These are phyloP conservation scores for Taeniopygia guttata DNA, from an alignment of 2,797 vertebrate genomes.

Conservation along the genomic window DNA sequence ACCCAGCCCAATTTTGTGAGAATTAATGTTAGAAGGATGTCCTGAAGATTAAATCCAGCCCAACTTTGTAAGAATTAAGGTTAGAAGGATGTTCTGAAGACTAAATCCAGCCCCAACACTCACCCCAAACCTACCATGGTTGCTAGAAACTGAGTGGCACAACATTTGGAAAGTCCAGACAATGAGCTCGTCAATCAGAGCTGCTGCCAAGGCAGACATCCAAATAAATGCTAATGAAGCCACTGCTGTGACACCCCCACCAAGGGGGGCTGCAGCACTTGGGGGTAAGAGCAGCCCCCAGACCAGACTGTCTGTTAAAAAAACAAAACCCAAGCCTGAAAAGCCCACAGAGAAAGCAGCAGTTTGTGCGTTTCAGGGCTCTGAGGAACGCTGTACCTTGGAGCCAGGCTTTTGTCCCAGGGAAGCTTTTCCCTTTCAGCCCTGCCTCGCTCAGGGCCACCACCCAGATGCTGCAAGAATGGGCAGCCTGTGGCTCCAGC, in stretches of 20 bases:
- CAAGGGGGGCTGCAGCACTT: not conserved
- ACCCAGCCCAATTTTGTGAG: not conserved
- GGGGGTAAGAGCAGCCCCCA: not conserved
- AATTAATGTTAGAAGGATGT: not conserved
- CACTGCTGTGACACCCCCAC: not conserved
- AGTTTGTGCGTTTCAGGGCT: conserved; percentile 29
- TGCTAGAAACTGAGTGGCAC: not conserved
- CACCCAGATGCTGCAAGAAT: not conserved
- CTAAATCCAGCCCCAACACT: not conserved
- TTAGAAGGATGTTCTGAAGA: not conserved
- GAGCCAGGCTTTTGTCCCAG: conserved; percentile 15
- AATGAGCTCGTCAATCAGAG: conserved; percentile 24
- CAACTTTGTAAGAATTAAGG: not conserved
- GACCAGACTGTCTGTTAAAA: not conserved
- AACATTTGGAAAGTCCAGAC: not conserved
- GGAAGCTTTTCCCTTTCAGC: not conserved
- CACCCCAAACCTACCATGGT: not conserved
- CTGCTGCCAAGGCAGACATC: conserved; percentile 5
- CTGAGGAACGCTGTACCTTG: not conserved
- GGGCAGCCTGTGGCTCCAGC: not conserved
- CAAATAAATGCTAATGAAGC: conserved; percentile 33
- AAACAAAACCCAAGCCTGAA: not conserved
- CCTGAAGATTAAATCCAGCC: not conserved
- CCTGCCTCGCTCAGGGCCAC: not conserved
- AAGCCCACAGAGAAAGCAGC: not conserved